Evolutionary conservation across 1,140 invertebrate genomes (phyloP), one percentile per base, ranked within the genome.

Genomic region (Bombus waltoni): DNA sequence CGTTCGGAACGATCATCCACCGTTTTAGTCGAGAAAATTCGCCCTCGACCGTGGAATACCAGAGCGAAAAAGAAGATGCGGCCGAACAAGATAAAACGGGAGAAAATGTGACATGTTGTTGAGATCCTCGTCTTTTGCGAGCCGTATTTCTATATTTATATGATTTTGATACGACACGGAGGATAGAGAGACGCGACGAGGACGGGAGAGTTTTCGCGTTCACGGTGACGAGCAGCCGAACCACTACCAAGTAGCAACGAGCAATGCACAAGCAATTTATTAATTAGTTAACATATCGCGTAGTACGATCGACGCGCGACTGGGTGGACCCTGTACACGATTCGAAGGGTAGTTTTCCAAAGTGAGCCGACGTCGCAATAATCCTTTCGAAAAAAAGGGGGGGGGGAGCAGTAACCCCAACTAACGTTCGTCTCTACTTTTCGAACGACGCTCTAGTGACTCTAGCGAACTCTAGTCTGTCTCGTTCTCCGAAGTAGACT

Each of bases 231-330:
- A 80, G 76, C 38, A 70, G 40, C 66, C 71, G 62, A n/a, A 38
- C 62, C 68, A 73, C 42, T 73, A 73, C 44, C 65, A 38, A 40
- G 32, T 38, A 57, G 77, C 59, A 82, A 72, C 81, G 78, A 82
- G 40, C 81, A 85, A 83, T 89, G 82, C 89, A 86, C 89, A 83
- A 87, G 70, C 83, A 88, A 91, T 87, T 86, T 65, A 77, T 77
- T 79, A 73, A 85, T 86, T 83, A 83, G 71, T 88, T 85, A 66
- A 80, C 76, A 18, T 82, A 76, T 15, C 15, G 42, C n/a, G 59
- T 11, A 66, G 59, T 65, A 40, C 72, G 87, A 81, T 68, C 72
- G 59, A 73, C 66, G 53, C 73, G 53, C 40, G 38, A 62, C 13
- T 2, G 22, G 38, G 6, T 65, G 73, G 71, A 89, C 79, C 83